These are phyloP conservation scores for Halcyon chelicuti DNA, from an alignment of 2,797 vertebrate species.

Conservation along the genomic window DNA sequence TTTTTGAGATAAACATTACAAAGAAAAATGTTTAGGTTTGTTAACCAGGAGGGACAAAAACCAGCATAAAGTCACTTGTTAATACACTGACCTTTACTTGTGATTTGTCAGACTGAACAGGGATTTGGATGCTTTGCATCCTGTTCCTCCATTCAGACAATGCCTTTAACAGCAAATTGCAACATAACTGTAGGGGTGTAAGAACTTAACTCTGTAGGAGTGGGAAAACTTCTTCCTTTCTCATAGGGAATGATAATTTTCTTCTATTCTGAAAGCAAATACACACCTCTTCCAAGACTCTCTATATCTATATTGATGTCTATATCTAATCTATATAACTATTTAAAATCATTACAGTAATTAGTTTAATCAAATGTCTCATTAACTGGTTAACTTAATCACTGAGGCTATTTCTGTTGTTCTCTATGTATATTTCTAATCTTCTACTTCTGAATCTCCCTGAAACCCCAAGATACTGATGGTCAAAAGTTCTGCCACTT, in stretches of 20 bases:
- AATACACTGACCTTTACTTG: not conserved
- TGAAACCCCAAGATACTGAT: not conserved
- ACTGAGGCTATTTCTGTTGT: not conserved
- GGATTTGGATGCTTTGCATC: not conserved
- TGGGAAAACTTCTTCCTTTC: not conserved
- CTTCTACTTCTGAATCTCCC: not conserved
- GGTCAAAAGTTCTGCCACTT: not conserved
- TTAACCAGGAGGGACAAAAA: not conserved
- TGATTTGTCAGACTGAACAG: not conserved
- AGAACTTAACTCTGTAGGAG: not conserved
- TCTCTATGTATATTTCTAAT: not conserved
- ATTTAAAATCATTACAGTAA: not conserved
- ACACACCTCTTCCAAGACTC: rapidly evolving
- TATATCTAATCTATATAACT: too few species aligned
- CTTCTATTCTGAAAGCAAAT: not conserved
- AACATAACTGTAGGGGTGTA: not conserved
- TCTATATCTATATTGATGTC: too few species aligned
- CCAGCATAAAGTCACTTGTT: not conserved
- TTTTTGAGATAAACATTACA: not conserved
- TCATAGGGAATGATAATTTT: not conserved
- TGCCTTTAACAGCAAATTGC: not conserved
- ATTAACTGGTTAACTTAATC: not conserved
- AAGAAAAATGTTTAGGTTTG: not conserved
- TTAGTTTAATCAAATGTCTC: not conserved
- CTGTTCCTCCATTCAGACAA: not conserved